Evolutionary conservation across 1,140 invertebrate species (phyloP), one percentile per base, ranked within the genome.

Genomic region (Neodiprion fabricii): DNA sequence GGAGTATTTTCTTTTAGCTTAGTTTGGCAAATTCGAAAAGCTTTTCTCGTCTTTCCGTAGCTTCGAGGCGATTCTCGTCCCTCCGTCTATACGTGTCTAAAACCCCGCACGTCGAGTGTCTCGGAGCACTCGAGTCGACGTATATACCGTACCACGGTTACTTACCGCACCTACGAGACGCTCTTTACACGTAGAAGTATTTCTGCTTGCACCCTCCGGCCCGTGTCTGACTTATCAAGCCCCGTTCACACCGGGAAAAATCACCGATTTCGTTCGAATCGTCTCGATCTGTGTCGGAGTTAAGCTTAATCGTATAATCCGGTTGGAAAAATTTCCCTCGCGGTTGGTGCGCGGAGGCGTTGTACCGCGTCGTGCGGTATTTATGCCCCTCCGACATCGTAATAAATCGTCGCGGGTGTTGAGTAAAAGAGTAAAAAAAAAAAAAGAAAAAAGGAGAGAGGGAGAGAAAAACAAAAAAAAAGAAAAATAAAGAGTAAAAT

Each of bases 81-180:
- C 10, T 53, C n/a, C 50, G 50, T 53, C 10, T 53, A 10, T 53
- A 21, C 17, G 17, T 21, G 5, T 40, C 53, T 61, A 40, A 40
- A 11, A 40, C 11, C 53, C 53, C 53, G 53, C n/a, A 61, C 9
- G 0, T 9, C n/a, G n/a, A 14, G n/a, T 12, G 11, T 61, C 11
- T 61, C 9, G 53, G 4, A 14, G n/a, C n/a, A 61, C 53, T 14
- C 53, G 28, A 40, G 28, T 40, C 28, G 28, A 5, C 2, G 28
- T 40, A 40, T 40, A 40, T 40, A 40, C 5, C 5, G 28, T 40
- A 40, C 5, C 28, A 40, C 28, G 53, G 53, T 61, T 61, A 61
- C 53, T 61, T 61, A 61, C 53, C n/a, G 53, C 53, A 61, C 53
- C 53, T 61, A 61, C 53, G 53, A 61, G 53, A 61, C n/a, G 53